These are phyloP conservation scores for Hololepta plana DNA, from an alignment of 2,888 invertebrate species.

Conservation along the genomic window DNA sequence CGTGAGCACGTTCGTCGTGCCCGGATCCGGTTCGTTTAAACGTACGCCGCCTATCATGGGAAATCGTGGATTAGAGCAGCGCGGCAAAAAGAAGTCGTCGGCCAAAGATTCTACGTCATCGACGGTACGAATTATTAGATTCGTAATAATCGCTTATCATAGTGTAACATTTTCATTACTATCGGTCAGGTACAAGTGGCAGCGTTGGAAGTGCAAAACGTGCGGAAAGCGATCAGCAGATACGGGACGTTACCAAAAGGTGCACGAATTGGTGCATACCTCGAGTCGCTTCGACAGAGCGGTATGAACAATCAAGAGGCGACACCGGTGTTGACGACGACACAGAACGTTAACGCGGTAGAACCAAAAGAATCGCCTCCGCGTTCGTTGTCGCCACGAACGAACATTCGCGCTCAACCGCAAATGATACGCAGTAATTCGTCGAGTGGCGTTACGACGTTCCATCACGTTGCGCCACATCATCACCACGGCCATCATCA, in stretches of 20 bases:
- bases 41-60: conserved; percentile 42
- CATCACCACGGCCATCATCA: conserved; percentile 10
- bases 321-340: conserved; percentile 6
- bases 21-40: conserved; percentile 34
- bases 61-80: conserved; percentile 37
- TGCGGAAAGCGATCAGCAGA: conserved; percentile 81
- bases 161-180: conserved; percentile 3
- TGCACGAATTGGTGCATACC: conserved; percentile 87
- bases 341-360: conserved; percentile 12
- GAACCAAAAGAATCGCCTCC: conserved; percentile 25
- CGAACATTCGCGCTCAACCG: conserved; percentile 44
- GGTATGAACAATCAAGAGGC: conserved; percentile 28
- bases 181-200: conserved; percentile 57
- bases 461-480: conserved; percentile 29
- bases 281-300: conserved; percentile 81
- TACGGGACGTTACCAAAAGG: conserved; percentile 96
- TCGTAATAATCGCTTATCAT: background rate
- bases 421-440: conserved; percentile 86
- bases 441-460: conserved; percentile 61
- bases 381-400: conserved; percentile 45
- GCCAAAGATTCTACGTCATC: too few relatives aligned
- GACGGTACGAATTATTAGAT: background rate
- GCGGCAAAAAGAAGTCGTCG: conserved; percentile 51
- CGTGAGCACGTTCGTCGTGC: conserved; percentile 27
- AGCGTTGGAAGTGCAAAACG: conserved; percentile 88